Evolutionary conservation across 2,113 vertebrate species (phyloP), one percentile per base, ranked within the genome.

Genomic region (Gallinago jamesoni): DNA sequence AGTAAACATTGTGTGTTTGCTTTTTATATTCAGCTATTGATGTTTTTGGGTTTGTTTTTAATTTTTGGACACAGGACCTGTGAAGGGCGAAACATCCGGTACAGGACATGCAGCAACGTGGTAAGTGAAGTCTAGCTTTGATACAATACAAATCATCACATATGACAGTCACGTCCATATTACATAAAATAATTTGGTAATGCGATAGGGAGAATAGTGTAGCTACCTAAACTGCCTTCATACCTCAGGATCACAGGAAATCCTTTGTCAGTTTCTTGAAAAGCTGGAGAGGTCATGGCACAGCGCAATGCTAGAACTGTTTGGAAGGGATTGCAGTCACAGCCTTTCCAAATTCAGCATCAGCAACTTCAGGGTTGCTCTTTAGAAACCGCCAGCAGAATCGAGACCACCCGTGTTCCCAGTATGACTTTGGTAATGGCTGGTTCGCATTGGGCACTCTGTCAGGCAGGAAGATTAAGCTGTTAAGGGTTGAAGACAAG

Each of bases 31-130:
- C 56, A 81, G 28, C 12, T 95, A 56, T 60, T 97, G 96, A 97
- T 56, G 4, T 1, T 68, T 33, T 60, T 67, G 75, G 43, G 14
- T 95, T 93, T 93, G 31, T 78, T 89, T 95, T 97, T 94, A 62
- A 76, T 94, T 95, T 98, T 95, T 97, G 81, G 77, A 92, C 70
- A 59, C 97, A 99, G 99, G 98, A 99, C 97, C 93, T 99, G 99
- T 66, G 99, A 99, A 95, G 99, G 99, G 84, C 98, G 98, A 97
- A 99, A 99, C 98, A 99, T 99, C 94, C 98, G 99, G 73, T 99
- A 99, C 94, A 98, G 98, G 97, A 99, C 99, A 18, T 99, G 99
- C 98, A 99, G 99, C 98, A 99, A 99, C 84, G 99, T 99, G 99
- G 99, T 99, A 98, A 98, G 99, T 98, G 39, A 96, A 89, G 7